Evolutionary conservation across 1,140 invertebrate species (phyloP).

Genomic region (Cecropterus lyciades): DNA sequence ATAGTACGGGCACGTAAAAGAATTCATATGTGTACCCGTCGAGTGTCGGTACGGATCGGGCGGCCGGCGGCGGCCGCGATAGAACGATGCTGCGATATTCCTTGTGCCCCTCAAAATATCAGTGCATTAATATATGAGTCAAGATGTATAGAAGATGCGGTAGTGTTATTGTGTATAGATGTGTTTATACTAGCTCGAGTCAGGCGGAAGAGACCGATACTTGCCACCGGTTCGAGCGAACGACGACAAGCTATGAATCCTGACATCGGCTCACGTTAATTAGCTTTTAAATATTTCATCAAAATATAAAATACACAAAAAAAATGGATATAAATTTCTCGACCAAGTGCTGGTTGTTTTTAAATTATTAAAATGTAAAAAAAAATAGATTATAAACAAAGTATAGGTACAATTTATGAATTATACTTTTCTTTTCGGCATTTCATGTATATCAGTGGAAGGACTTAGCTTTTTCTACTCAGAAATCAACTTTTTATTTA

Average conservation of each 20-base stretch:
- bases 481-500: constrained; percentile 58
- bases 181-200: constrained; percentile 77
- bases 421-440: constrained; percentile 83
- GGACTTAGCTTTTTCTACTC: constrained; percentile 66
- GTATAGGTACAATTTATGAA: constrained; percentile 84
- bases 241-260: constrained; percentile 83
- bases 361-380: constrained; percentile 85
- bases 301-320: constrained; percentile 84
- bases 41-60: constrained; percentile 41
- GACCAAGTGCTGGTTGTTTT: constrained; percentile 83
- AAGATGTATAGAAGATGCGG: constrained; percentile 76
- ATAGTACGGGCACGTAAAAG: constrained; percentile 40
- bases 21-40: constrained; percentile 30
- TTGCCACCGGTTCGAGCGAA: constrained; percentile 80
- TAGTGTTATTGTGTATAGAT: constrained; percentile 81
- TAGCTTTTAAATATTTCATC: constrained; percentile 84
- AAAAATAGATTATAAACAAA: constrained; percentile 83
- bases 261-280: constrained; percentile 84
- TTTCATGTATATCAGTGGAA: constrained; percentile 76
- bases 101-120: constrained; percentile 80
- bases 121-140: constrained; percentile 79
- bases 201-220: constrained; percentile 62
- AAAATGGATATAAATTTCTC: constrained; percentile 83
- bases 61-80: constrained; percentile 54
- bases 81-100: constrained; percentile 80